Conservation (phyloP, 2,113 vertebrate species). For the Corythornis madagascariensis region DNA sequence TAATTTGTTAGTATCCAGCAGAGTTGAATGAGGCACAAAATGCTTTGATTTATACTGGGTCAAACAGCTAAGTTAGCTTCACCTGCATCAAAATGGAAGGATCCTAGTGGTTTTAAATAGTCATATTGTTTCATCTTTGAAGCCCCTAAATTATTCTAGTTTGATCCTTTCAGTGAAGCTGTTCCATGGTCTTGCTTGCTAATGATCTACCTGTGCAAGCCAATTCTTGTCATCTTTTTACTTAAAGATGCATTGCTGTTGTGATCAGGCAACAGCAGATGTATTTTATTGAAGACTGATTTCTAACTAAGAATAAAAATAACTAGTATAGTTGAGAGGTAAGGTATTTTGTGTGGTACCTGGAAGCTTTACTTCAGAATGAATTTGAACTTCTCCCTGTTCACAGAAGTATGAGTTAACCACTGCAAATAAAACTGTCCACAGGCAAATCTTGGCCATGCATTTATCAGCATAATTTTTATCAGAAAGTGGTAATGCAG, state of each 20-base stretch:
- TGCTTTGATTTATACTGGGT: not conserved
- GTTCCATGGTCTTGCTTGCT: not conserved
- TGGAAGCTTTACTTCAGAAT: not conserved
- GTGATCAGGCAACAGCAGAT: not conserved
- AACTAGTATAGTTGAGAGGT: not conserved
- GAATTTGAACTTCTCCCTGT: not conserved
- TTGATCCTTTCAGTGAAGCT: not conserved
- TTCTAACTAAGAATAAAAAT: not conserved
- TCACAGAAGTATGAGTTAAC: not conserved
- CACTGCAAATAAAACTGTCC: not conserved
- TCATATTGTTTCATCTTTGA: not conserved
- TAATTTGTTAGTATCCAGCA: not conserved
- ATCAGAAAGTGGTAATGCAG: not conserved
- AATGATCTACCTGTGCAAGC: not conserved
- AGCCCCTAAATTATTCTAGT: not conserved
- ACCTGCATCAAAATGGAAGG: not conserved
- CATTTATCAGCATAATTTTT: not conserved
- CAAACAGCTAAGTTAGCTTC: not conserved
- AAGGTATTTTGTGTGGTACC: not conserved
- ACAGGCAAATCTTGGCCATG: not conserved
- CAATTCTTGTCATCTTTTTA: not conserved
- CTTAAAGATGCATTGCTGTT: not conserved
- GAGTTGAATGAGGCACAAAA: not conserved
- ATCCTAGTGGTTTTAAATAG: not conserved
- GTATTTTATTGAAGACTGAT: not conserved